These are phyloP conservation scores for Sardinella longiceps DNA, from an alignment of 2,797 vertebrate species.

Conservation along the genomic window DNA sequence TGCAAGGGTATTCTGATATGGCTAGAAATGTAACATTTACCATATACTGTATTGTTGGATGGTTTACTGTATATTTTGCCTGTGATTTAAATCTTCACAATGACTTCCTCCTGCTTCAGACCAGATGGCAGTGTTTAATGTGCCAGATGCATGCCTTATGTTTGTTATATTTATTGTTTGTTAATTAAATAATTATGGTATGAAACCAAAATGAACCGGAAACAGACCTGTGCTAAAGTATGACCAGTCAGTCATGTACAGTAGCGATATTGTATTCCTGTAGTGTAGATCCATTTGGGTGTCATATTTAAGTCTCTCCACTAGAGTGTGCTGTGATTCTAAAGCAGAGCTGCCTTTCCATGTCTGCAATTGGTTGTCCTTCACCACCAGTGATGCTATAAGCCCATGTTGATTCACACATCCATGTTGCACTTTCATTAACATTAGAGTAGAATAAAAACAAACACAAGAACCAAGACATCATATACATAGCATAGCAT, in stretches of 20 bases:
- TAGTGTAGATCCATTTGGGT: background rate
- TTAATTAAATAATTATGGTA: background rate
- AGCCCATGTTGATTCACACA: background rate
- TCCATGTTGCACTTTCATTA: background rate
- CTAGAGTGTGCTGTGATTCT: background rate
- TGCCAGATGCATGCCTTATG: too few species aligned
- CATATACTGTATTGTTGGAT: too few species aligned
- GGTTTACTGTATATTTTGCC: too few species aligned
- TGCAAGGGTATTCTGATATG: too few species aligned
- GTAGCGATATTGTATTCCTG: background rate
- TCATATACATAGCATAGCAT: background rate
- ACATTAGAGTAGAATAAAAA: background rate
- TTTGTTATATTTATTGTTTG: too few species aligned
- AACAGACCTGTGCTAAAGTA: background rate
- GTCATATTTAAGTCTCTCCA: conserved; percentile 1
- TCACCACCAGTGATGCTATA: background rate
- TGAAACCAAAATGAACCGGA: background rate
- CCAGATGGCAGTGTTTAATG: too few species aligned
- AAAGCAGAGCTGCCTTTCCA: background rate
- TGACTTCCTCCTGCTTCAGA: too few species aligned
- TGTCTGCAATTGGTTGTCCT: background rate
- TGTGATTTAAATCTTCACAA: too few species aligned
- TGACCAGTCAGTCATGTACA: background rate
- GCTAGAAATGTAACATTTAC: too few species aligned
- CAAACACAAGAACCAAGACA: background rate